These are phyloP conservation scores for Phocides pigmalion DNA, from an alignment of 1,140 invertebrate genomes.

Conservation along the genomic window DNA sequence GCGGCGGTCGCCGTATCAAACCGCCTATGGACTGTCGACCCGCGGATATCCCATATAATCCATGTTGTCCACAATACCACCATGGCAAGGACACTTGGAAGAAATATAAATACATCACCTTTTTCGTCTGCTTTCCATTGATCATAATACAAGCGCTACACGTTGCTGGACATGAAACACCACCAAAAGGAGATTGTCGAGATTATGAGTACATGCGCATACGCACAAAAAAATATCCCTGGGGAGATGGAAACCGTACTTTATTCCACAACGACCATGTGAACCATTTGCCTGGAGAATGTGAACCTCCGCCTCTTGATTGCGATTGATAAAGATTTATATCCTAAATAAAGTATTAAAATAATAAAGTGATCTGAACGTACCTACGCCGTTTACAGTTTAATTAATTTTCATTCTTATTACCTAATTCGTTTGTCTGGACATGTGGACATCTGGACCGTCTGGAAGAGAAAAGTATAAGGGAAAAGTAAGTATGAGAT, in stretches of 20 bases:
- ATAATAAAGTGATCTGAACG: slow-evolving; percentile 30
- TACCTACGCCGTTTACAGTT: background rate
- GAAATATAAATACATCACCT: slow-evolving; percentile 58
- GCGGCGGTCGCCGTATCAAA: slow-evolving; percentile 41
- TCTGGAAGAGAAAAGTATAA: slow-evolving; percentile 21
- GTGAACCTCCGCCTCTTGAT: slow-evolving; percentile 80
- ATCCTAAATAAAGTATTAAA: too few species aligned
- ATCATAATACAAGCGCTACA: slow-evolving; percentile 58
- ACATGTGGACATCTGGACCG: background rate
- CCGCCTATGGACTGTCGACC: slow-evolving; percentile 52
- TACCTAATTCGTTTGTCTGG: background rate
- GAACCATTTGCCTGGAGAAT: slow-evolving; percentile 92
- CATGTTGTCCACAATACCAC: slow-evolving; percentile 59
- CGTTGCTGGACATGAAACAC: slow-evolving; percentile 40
- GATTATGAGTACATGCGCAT: slow-evolving; percentile 75
- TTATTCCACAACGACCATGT: slow-evolving; percentile 92
- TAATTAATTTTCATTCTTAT: background rate
- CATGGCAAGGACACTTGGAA: slow-evolving; percentile 60
- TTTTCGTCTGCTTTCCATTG: slow-evolving; percentile 60
- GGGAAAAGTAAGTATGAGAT: slow-evolving; percentile 16
- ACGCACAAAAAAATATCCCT: slow-evolving; percentile 88
- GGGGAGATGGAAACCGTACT: slow-evolving; percentile 92
- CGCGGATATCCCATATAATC: slow-evolving; percentile 58
- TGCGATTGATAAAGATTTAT: slow-evolving; percentile 52
- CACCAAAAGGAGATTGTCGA: slow-evolving; percentile 56